Conservation (phyloP, 1,140 invertebrate genomes). For the Maniola jurtina region DNA sequence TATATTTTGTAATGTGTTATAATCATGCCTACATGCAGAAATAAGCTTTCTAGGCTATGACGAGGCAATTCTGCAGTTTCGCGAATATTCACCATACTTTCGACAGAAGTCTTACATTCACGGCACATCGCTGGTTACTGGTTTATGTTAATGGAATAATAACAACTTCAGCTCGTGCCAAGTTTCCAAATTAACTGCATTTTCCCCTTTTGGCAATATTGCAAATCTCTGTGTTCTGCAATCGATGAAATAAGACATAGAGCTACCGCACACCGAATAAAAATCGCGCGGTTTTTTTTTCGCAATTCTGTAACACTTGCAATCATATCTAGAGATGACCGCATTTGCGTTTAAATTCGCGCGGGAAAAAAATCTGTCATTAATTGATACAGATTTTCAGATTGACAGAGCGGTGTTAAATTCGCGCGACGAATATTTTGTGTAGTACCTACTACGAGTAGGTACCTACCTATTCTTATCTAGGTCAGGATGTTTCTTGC, state of each 20-base stretch:
- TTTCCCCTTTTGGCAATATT: conserved; percentile 27
- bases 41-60: conserved; percentile 32
- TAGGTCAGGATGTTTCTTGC: conserved; percentile 4
- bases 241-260: conserved; percentile 17
- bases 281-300: too few species aligned
- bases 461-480: too few species aligned
- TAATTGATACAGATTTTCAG: too few species aligned
- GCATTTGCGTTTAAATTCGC: too few species aligned
- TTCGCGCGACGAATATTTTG: too few species aligned
- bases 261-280: not conserved
- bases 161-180: conserved; percentile 27
- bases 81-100: conserved; percentile 38
- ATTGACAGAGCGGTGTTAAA: too few species aligned
- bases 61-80: conserved; percentile 27
- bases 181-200: conserved; percentile 34
- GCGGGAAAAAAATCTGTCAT: too few species aligned
- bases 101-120: conserved; percentile 27
- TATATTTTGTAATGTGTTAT: too few species aligned
- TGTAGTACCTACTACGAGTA: too few species aligned
- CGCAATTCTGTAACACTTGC: too few species aligned
- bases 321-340: too few species aligned
- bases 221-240: conserved; percentile 21
- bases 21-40: conserved; percentile 3
- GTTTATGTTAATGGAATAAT: conserved; percentile 39
- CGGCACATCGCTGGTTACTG: conserved; percentile 29